Percentiles rank a stretch among this genome's conserved stretches.
Conservation (phyloP, 2,113 vertebrate species). For the Potamarius usumacintae region DNA sequence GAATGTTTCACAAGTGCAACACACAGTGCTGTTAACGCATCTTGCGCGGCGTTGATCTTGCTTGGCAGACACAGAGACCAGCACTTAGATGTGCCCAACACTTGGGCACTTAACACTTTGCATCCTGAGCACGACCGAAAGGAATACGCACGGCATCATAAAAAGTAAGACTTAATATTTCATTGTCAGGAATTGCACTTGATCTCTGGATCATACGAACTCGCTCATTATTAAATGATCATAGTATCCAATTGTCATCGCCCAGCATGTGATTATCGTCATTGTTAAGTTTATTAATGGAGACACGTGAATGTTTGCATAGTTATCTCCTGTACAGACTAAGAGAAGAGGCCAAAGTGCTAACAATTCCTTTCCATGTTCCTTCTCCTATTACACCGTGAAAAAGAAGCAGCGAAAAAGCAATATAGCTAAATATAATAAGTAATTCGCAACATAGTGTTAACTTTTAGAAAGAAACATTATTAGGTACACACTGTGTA, state of each 20-base stretch:
- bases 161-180: conserved; percentile 60
- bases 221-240: neutral
- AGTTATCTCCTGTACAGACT: conserved; percentile 8
- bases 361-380: neutral
- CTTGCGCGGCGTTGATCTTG: conserved; percentile 30
- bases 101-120: conserved; percentile 51
- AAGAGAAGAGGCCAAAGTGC: conserved; percentile 32
- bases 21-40: neutral
- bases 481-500: neutral
- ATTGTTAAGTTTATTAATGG: neutral
- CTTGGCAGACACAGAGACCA: conserved; percentile 32
- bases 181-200: neutral
- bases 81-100: conserved; percentile 41
- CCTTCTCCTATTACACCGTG: neutral
- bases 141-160: conserved; percentile 40
- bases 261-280: neutral
- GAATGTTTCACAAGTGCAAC: conserved; percentile 10
- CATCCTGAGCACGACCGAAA: conserved; percentile 49
- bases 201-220: neutral
- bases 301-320: neutral
- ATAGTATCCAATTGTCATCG: neutral
- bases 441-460: neutral
- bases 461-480: neutral
- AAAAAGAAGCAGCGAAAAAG: neutral
- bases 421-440: neutral